Percentiles rank a stretch among this genome's conserved stretches.
phyloP scores from a whole-genome alignment of 2,797 vertebrate genomes.

The Melanotaenia parkinsoni region DNA sequence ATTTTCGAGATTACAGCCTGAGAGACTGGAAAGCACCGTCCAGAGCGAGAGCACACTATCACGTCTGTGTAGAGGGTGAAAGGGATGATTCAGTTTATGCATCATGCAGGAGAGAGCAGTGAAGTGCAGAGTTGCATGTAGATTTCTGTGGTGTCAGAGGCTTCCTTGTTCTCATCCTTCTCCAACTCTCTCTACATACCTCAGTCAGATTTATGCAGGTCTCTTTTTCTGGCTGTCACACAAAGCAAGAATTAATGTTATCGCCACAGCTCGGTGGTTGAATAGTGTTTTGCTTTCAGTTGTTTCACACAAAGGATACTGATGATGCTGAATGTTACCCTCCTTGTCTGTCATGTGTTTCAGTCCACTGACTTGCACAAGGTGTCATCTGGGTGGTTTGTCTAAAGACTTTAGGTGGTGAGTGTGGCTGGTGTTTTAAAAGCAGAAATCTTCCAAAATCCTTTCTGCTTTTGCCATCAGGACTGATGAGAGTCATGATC shows the following conservation, averaged over 20 bases:
- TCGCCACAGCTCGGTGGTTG: slow-evolving; percentile 42
- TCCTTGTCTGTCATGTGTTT: slow-evolving; percentile 33
- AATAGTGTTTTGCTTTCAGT: slow-evolving; percentile 52
- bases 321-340: slow-evolving; percentile 52
- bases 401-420: slow-evolving; percentile 19
- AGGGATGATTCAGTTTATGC: slow-evolving; percentile 80
- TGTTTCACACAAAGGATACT: slow-evolving; percentile 49
- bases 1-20: slow-evolving; percentile 44
- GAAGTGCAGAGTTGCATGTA: slow-evolving; percentile 75
- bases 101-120: slow-evolving; percentile 70
- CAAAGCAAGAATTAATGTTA: slow-evolving; percentile 63
- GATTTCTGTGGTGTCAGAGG: slow-evolving; percentile 75
- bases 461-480: slow-evolving; percentile 53
- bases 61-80: slow-evolving; percentile 72
- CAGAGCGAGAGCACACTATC: slow-evolving; percentile 67
- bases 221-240: slow-evolving; percentile 55
- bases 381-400: slow-evolving; percentile 20
- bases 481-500: slow-evolving; percentile 34
- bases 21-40: slow-evolving; percentile 58
- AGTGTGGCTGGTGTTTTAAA: slow-evolving; percentile 15
- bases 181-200: slow-evolving; percentile 46
- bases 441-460: slow-evolving; percentile 25
- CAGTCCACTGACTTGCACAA: slow-evolving; percentile 43
- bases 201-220: slow-evolving; percentile 47
- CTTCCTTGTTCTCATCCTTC: slow-evolving; percentile 68